Conservation (phyloP, 2,113 vertebrate species). For the Brienomyrus longianalis region DNA sequence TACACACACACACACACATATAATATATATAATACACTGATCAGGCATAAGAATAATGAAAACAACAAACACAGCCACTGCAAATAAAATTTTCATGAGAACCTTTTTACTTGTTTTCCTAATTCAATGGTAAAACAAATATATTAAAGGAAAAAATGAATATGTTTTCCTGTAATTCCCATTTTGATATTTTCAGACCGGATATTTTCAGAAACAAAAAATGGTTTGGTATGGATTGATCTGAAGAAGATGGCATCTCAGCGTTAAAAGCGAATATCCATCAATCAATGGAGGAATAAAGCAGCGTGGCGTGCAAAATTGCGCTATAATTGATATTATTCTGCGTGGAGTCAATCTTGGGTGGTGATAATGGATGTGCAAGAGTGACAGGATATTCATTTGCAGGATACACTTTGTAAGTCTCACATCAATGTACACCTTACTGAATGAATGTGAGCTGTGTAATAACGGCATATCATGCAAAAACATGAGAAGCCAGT, state of each 20-base stretch:
- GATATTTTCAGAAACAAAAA: background rate
- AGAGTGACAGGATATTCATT: constrained; percentile 8
- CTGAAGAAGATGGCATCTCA: background rate
- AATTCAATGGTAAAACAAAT: background rate
- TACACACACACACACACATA: background rate
- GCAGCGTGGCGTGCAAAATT: background rate
- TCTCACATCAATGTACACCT: constrained; percentile 11
- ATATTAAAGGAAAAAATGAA: background rate
- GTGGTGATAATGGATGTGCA: constrained; percentile 13
- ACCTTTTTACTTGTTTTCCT: background rate
- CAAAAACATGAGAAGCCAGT: background rate
- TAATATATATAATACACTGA: background rate
- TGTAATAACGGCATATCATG: background rate
- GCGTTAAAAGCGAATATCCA: background rate
- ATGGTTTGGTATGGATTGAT: background rate
- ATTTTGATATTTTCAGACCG: background rate
- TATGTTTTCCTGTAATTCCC: background rate
- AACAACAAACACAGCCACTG: background rate
- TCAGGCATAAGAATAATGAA: background rate
- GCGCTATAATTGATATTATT: constrained; percentile 18
- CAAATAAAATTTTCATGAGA: background rate
- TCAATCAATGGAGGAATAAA: background rate
- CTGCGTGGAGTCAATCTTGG: constrained; percentile 12
- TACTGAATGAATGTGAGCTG: background rate
- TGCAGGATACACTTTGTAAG: background rate